Conservation (phyloP, 30 jellyfish, hydroid and myxozoan genomes). For the Morbakka virulenta region DNA sequence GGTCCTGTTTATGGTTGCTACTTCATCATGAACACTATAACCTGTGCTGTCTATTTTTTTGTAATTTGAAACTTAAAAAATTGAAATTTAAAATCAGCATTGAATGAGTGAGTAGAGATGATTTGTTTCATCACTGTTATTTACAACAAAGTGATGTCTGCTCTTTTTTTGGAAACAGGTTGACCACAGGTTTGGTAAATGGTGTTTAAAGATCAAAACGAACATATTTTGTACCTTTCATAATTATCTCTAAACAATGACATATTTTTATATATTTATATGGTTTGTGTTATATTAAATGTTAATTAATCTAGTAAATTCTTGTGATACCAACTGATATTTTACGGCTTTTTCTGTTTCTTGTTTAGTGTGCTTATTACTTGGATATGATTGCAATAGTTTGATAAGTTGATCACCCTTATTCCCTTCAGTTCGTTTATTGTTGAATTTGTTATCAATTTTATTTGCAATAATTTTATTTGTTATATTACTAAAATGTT, state of each 20-base stretch:
- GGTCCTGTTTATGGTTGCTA: constrained; percentile 12
- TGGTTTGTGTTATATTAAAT: too few species aligned
- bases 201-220: constrained; percentile 2
- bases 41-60: too few species aligned
- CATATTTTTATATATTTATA: too few species aligned
- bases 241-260: too few species aligned
- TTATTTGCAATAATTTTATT: constrained; percentile 2
- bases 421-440: too few species aligned
- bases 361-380: too few species aligned
- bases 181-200: background rate
- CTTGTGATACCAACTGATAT: too few species aligned
- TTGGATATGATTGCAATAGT: too few species aligned
- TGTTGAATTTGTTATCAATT: background rate
- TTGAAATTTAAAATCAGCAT: too few species aligned
- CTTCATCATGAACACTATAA: constrained; percentile 21
- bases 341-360: too few species aligned
- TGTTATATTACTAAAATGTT: background rate
- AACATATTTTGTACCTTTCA: constrained; percentile 4
- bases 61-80: too few species aligned
- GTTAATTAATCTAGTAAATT: background rate
- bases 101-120: too few species aligned
- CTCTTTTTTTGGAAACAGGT: background rate
- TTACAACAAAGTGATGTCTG: background rate
- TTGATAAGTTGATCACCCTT: background rate
- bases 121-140: background rate